Base-by-base conservation (phyloP, 53 echinoderm and acorn worm genomes). In the Paracentrotus lividus region DNA sequence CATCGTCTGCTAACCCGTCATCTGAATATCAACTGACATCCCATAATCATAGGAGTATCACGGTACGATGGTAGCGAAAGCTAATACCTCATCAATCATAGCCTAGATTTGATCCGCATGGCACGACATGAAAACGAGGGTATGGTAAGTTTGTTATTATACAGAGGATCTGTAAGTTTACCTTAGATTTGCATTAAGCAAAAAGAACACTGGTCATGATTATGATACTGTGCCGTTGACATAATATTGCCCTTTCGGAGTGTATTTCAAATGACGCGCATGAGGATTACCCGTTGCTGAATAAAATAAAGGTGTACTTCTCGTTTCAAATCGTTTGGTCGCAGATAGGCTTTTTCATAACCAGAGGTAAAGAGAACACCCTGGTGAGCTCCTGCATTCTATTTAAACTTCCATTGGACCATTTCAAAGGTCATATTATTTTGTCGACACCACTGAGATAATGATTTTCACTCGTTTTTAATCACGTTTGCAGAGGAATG, bases 31-130 rank as follows among this genome's bases (percentile, higher is more conserved):
- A 21, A 33, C 87, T 23, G 55, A 55, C 87, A 57, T 55, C 57
- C 55, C 34, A 56, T 87, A 31, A 87, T 87, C 54, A 87, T 87
- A 87, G 34, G 57, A 56, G 34, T 57, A 57, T 55, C 87, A 87
- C 87, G 87, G 57, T 13, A 56, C 34, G 57, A 34, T 87, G 34
- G 27, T n/a, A 7, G 34, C 33, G 21, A 9, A 56, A 45, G 26
- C 23, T 87, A 87, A 87, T 87, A 32, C 38, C 32, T 31, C 57
- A 40, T 87, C 57, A 54, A 87, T 87, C 87, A 87, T 34, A 34
- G 20, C 36, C 13, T 55, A 57, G 47, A 81, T 81, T 81, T 81
- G 47, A 81, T 44, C 81, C 81, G 27, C 81, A 81, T 81, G 27
- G 81, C 81, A 81, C 81, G 81, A 81, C 23, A 45, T 8, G 20